Base-by-base conservation (phyloP, 2,888 invertebrate genomes). In the Lepidonotus clava region DNA sequence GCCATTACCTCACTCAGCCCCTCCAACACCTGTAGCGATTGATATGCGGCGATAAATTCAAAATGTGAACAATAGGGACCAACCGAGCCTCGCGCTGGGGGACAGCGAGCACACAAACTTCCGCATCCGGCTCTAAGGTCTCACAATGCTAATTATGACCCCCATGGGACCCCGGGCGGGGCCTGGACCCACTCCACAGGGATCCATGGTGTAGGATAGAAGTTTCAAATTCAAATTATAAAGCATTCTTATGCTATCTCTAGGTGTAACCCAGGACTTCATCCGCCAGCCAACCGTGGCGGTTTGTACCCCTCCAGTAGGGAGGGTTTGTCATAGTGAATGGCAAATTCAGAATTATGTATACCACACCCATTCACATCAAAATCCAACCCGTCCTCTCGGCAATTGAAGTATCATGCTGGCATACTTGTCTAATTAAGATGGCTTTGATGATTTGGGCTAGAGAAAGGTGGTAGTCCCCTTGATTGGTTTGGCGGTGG, bases 1-100 rank as follows among this genome's bases (percentile, higher is more conserved):
- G 11, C 11, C 5, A 21, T 71, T 34, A 38, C 71, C 36, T 71
- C 71, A 71, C 24, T 5, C 36, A 11, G 1, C 34, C 71, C 21
- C 71, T 71, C 36, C 71, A 38, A 38, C 71, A 71, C 34, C 71
- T 71, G 71, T 71, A 71, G 71, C 8, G 71, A 18, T 34, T 4
- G 71, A 71, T 71, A 71, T 71, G n/a, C 71, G 71, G 38, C 71
- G 71, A 71, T 71, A 71, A 71, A 71, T 71, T 71, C 71, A 71
- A 71, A n/a, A 71, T 38, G 71, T 34, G 36, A 71, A 71, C 71
- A 71, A 71, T 71, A n/a, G 71, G 36, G n/a, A 71, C 71, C 34
- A 36, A 6, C 36, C 36, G 1, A 5, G 24, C 36, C 36, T 21
- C 71, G 24, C 71, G 71, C 71, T 38, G 71, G 71, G 36, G 2